These are phyloP conservation scores for Xestia rhomboidea DNA, from an alignment of 2,888 invertebrate species.

Conservation along the genomic window DNA sequence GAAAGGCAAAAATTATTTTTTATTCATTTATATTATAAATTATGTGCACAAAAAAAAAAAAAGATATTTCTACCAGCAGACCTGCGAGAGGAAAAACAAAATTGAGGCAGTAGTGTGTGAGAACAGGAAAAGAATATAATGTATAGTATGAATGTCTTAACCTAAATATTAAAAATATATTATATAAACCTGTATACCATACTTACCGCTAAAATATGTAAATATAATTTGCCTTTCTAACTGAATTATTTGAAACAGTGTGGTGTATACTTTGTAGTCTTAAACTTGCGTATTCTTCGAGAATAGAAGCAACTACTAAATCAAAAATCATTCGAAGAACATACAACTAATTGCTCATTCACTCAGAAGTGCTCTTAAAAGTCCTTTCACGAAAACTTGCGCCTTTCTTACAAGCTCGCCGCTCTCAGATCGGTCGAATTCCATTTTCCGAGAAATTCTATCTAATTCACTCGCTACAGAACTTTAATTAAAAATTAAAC, in stretches of 20 bases:
- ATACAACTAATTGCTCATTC: slow-evolving; percentile 31
- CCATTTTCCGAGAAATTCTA: slow-evolving; percentile 45
- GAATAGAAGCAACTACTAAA: neutral
- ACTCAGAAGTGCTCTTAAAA: slow-evolving; percentile 29
- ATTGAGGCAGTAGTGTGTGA: too few species aligned
- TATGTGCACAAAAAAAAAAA: too few species aligned
- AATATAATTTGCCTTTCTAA: neutral
- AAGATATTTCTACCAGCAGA: too few species aligned
- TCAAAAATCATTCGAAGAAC: slow-evolving; percentile 5
- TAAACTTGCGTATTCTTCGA: neutral
- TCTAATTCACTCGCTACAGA: slow-evolving; percentile 50
- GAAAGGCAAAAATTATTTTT: too few species aligned
- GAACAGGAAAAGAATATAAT: too few species aligned
- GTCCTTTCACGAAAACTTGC: slow-evolving; percentile 16
- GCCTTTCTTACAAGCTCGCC: slow-evolving; percentile 25
- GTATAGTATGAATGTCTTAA: too few species aligned
- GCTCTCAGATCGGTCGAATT: slow-evolving; percentile 44
- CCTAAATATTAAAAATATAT: too few species aligned
- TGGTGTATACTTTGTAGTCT: neutral
- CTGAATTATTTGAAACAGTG: neutral
- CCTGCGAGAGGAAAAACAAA: too few species aligned
- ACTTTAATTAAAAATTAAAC: slow-evolving; percentile 65
- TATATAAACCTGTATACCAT: too few species aligned
- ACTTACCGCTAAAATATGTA: neutral
- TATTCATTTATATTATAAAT: too few species aligned